A percentile compares a stretch with the other conserved stretches of the same genome.
Evolutionary conservation across 2,113 vertebrate genomes (phyloP).

Genomic region (Agelaius phoeniceus): DNA sequence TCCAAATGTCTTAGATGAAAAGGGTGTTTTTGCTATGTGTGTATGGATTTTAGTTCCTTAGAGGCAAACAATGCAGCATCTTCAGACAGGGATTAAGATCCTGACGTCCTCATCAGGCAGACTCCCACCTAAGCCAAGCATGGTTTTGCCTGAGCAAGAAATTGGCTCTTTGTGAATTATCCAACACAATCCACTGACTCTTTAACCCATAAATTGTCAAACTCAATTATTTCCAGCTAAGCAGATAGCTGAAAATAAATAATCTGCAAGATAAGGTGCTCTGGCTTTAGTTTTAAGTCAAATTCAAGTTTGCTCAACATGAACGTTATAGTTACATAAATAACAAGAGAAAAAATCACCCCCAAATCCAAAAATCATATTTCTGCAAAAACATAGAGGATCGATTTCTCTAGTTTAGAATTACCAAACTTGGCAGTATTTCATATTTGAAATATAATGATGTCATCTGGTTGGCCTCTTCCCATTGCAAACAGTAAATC

Average conservation of each 20-base stretch:
- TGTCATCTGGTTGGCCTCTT: conserved; percentile 82
- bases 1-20: conserved; percentile 20
- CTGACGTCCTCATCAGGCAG: conserved; percentile 35
- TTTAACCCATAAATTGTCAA: conserved; percentile 46
- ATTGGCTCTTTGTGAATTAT: conserved; percentile 38
- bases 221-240: conserved; percentile 39
- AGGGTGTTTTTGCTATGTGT: background rate
- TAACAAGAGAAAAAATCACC: conserved; percentile 57
- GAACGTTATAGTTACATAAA: conserved; percentile 60
- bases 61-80: conserved; percentile 16
- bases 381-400: conserved; percentile 68
- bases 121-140: conserved; percentile 7
- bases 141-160: conserved; percentile 9
- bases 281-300: conserved; percentile 37
- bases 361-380: conserved; percentile 52
- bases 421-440: conserved; percentile 76
- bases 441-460: conserved; percentile 78
- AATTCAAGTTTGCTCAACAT: conserved; percentile 51
- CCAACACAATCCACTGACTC: conserved; percentile 34
- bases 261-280: conserved; percentile 51
- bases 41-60: background rate
- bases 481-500: conserved; percentile 82
- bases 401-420: conserved; percentile 77
- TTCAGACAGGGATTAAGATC: conserved; percentile 20
- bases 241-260: conserved; percentile 44